These are phyloP conservation scores for Lytechinus variegatus DNA, from an alignment of 35 echinoderm and acorn worm genomes.

Conservation along the genomic window DNA sequence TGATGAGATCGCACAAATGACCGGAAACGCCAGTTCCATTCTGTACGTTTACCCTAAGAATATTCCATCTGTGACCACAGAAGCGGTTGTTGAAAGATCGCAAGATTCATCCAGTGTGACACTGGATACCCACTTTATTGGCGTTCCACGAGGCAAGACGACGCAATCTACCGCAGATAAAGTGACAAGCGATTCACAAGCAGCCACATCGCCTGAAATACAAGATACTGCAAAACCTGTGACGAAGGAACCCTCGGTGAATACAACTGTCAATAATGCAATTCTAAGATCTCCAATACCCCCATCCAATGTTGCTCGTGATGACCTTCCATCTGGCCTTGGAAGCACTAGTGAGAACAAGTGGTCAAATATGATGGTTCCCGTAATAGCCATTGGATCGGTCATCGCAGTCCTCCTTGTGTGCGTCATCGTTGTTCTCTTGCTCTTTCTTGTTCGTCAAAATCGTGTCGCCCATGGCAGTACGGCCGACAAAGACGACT, in stretches of 20 bases:
- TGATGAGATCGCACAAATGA: not conserved
- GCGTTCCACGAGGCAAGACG: not conserved
- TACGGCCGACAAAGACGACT: not conserved
- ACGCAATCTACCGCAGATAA: not conserved
- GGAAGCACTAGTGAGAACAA: not conserved
- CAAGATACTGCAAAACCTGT: not conserved
- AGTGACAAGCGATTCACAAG: not conserved
- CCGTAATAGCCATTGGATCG: slow-evolving; percentile 9
- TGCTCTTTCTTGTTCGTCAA: slow-evolving; percentile 43
- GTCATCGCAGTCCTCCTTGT: slow-evolving; percentile 41
- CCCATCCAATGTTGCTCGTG: not conserved
- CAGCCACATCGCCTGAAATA: not conserved
- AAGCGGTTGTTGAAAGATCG: not conserved
- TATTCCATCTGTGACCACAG: not conserved
- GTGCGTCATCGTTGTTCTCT: slow-evolving; percentile 21
- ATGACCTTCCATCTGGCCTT: not conserved
- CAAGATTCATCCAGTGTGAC: not conserved
- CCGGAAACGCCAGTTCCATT: slow-evolving; percentile 30
- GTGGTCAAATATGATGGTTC: slow-evolving; percentile 41
- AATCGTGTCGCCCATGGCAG: slow-evolving; percentile 46
- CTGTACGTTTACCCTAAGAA: slow-evolving; percentile 13
- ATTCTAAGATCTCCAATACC: not conserved
- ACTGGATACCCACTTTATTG: not conserved
- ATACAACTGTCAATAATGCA: not conserved
- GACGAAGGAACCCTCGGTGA: not conserved